Evolutionary conservation across 2,888 invertebrate species (phyloP).

Genomic region (Mechanitis mazaeus): DNA sequence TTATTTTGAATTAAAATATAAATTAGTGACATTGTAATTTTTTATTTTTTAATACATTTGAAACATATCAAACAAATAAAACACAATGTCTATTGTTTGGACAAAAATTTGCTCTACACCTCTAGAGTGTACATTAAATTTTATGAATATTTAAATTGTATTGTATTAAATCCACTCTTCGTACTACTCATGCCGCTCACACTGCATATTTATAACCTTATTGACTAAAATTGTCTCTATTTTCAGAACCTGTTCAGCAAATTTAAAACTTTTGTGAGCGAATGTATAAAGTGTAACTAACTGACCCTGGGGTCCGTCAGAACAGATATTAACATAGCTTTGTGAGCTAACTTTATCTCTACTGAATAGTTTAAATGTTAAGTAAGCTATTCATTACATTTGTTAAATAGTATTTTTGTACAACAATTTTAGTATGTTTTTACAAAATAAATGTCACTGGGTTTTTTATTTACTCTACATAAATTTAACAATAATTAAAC

Average conservation of each 20-base stretch:
- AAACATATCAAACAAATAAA: no score
- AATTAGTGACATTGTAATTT: no score
- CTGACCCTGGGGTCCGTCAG: slow-evolving; percentile 18
- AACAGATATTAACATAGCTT: slow-evolving; percentile 25
- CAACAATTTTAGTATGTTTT: neutral
- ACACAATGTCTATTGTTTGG: no score
- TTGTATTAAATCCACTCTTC: no score
- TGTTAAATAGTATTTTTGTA: neutral
- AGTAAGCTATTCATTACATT: neutral
- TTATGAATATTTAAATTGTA: no score
- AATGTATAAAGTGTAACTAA: slow-evolving; percentile 21
- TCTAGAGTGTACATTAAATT: no score
- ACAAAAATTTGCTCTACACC: no score
- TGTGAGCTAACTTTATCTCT: slow-evolving; percentile 23
- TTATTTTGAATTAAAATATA: no score
- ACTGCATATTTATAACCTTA: slow-evolving; percentile 9
- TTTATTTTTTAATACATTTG: no score
- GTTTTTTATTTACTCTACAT: neutral
- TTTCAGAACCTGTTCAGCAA: slow-evolving; percentile 17
- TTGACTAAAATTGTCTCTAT: slow-evolving; percentile 23
- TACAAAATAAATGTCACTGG: neutral
- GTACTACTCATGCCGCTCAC: no score
- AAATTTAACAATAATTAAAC: no score
- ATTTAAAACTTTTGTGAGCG: slow-evolving; percentile 28
- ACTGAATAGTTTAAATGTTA: slow-evolving; percentile 3